A percentile compares a stretch with the other conserved stretches of the same genome.
Conservation (phyloP, 2,888 invertebrate genomes). For the Escarpia spicata region DNA sequence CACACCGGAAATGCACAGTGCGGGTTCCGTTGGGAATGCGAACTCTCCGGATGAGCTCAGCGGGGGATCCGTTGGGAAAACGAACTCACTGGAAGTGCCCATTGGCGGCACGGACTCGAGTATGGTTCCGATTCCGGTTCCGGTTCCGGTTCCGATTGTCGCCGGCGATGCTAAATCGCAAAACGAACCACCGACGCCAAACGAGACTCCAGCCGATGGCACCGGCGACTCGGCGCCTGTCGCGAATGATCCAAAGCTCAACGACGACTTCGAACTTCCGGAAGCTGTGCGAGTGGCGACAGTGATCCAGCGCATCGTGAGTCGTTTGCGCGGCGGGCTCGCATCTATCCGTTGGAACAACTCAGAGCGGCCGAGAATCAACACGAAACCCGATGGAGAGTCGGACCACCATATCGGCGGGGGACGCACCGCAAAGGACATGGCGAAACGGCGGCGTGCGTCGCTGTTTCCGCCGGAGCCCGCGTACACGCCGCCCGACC, state of each 20-base stretch:
- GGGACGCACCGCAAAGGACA: neutral
- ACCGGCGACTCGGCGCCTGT: neutral
- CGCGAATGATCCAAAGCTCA: neutral
- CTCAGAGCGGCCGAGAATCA: neutral
- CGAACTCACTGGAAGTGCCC: neutral
- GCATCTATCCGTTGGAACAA: neutral
- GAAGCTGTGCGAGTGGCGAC: slow-evolving; percentile 32
- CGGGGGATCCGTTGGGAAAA: neutral
- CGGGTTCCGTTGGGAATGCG: neutral
- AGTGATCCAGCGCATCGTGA: slow-evolving; percentile 33
- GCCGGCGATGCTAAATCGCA: neutral
- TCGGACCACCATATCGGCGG: neutral
- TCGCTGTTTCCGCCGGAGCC: neutral
- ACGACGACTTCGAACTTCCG: slow-evolving; percentile 26
- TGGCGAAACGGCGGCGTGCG: neutral
- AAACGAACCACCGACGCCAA: too few species aligned
- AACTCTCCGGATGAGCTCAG: neutral
- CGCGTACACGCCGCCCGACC: neutral
- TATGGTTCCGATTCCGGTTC: neutral
- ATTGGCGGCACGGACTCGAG: neutral
- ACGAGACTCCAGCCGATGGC: neutral
- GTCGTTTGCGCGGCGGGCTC: slow-evolving; percentile 33
- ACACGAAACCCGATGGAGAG: neutral
- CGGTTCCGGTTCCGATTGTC: neutral
- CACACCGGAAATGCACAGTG: neutral